phyloP scores from a whole-genome alignment of 2,888 invertebrate species.

The Drosophila nr. perissopoda region DNA sequence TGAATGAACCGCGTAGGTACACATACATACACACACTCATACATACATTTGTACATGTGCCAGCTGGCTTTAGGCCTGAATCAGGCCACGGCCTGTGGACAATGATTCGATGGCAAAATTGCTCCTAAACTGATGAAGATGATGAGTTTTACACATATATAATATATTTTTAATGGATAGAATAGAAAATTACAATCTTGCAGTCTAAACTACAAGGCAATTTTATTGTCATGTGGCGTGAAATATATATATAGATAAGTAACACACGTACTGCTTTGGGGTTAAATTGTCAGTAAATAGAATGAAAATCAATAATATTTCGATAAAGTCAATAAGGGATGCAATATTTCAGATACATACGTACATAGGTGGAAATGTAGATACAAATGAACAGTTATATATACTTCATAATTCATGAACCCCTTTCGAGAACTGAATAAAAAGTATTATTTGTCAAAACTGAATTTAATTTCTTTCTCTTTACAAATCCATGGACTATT shows the following conservation, averaged over 20 bases:
- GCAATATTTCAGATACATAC: background rate
- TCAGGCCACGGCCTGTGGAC: conserved; percentile 23
- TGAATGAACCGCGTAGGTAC: background rate
- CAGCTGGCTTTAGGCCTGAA: conserved; percentile 19
- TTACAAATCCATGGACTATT: background rate
- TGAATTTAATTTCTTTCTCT: background rate
- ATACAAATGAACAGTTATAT: background rate
- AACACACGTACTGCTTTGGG: background rate
- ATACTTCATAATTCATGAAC: background rate
- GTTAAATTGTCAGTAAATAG: background rate
- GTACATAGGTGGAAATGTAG: background rate
- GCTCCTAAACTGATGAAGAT: background rate
- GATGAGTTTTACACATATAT: background rate
- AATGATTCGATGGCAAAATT: background rate
- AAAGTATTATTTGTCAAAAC: background rate
- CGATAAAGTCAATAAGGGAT: background rate
- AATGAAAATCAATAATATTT: background rate
- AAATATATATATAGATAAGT: background rate
- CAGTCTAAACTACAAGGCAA: background rate
- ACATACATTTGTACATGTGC: background rate
- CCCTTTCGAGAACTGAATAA: background rate
- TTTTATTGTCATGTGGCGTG: background rate
- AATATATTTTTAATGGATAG: background rate
- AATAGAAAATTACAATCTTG: background rate
- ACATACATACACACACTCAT: no score